These are phyloP conservation scores for Pipistrellus kuhlii DNA, from an alignment of 2,797 vertebrate species.

Conservation along the genomic window DNA sequence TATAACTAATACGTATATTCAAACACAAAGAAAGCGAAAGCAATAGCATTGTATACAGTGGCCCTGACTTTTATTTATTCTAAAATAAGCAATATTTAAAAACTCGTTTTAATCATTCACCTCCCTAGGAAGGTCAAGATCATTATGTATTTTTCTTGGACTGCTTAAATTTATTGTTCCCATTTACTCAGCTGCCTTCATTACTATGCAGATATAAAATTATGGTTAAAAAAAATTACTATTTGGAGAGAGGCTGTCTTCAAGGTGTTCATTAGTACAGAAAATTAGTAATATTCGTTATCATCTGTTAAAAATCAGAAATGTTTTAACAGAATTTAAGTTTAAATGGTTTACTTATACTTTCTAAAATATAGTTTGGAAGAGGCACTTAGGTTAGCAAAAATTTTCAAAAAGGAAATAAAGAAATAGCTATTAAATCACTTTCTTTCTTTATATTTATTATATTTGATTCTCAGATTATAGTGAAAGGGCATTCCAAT, in stretches of 20 bases:
- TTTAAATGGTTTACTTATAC: background rate
- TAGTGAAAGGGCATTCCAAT: conserved; percentile 23
- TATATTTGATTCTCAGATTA: conserved; percentile 55
- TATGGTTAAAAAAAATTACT: conserved; percentile 39
- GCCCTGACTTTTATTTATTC: conserved; percentile 18
- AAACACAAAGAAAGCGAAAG: conserved; percentile 29
- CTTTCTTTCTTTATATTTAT: conserved; percentile 16
- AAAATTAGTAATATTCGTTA: conserved; percentile 52
- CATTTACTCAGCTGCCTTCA: conserved; percentile 50
- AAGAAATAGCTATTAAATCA: background rate
- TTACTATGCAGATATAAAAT: conserved; percentile 64
- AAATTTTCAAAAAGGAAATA: conserved; percentile 24
- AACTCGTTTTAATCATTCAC: conserved; percentile 54
- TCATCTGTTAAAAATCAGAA: background rate
- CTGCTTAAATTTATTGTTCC: conserved; percentile 58
- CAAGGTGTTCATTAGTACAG: conserved; percentile 43
- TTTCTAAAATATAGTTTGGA: conserved; percentile 47
- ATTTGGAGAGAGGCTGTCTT: conserved; percentile 13
- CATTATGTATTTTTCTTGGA: conserved; percentile 44
- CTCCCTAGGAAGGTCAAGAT: conserved; percentile 61
- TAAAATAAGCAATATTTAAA: conserved; percentile 55
- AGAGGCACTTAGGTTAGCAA: background rate
- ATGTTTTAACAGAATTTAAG: background rate
- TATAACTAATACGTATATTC: background rate
- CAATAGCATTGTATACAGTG: background rate